phyloP scores from a whole-genome alignment of 2,797 vertebrate genomes.

The Syngnathus acus region DNA sequence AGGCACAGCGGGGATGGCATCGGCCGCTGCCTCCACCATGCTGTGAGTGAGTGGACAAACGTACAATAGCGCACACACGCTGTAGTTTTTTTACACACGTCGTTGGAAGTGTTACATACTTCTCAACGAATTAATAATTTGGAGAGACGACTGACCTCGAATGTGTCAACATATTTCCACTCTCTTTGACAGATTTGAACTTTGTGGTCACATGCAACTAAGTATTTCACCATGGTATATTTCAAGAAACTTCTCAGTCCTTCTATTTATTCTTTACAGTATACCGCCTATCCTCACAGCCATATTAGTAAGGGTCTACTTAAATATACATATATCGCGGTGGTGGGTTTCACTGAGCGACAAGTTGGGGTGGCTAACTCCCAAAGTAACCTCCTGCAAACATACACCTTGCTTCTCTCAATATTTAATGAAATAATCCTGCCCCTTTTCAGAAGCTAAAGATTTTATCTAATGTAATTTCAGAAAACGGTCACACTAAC shows the following conservation, averaged over 20 bases:
- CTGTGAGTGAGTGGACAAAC: slow-evolving; percentile 8
- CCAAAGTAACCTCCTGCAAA: no score
- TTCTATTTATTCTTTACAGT: no score
- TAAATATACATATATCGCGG: no score
- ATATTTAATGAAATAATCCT: no score
- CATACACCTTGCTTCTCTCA: no score
- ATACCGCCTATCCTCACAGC: no score
- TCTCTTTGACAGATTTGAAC: not conserved
- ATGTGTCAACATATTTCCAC: not conserved
- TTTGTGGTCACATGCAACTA: not conserved
- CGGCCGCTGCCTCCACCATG: slow-evolving; percentile 19
- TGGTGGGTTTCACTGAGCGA: no score
- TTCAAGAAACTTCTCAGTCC: not conserved
- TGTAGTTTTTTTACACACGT: not conserved
- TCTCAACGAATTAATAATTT: not conserved
- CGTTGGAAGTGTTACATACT: not conserved
- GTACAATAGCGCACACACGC: not conserved
- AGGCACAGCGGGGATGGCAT: slow-evolving; percentile 30
- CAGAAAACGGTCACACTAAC: no score
- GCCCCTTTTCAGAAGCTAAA: no score
- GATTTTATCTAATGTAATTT: no score
- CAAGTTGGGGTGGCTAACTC: no score
- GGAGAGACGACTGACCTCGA: not conserved
- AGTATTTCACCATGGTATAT: not conserved
- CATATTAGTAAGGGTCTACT: no score